Percentiles rank a stretch among this genome's conserved stretches.
Conservation (phyloP, 2,113 vertebrate species). For the human region DNA sequence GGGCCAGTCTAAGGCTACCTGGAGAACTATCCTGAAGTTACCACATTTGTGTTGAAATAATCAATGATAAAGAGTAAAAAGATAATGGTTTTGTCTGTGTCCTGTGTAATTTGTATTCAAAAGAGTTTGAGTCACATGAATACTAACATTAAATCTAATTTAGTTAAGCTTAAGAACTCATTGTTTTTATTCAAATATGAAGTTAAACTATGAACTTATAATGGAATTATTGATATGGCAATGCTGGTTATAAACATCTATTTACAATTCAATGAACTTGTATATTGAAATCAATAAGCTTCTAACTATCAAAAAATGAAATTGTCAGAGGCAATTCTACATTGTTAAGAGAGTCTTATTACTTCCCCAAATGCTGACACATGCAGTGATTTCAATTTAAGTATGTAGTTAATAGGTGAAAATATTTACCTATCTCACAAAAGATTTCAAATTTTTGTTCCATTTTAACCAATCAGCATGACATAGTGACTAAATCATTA, state of each 20-base stretch:
- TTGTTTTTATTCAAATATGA: slow-evolving; percentile 64
- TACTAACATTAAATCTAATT: slow-evolving; percentile 69
- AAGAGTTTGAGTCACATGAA: slow-evolving; percentile 63
- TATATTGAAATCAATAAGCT: not conserved
- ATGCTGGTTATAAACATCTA: not conserved
- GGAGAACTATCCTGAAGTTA: not conserved
- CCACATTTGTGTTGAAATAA: slow-evolving; percentile 10
- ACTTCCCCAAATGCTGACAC: not conserved
- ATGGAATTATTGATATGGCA: slow-evolving; percentile 34
- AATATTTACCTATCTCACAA: not conserved
- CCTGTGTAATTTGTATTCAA: slow-evolving; percentile 64
- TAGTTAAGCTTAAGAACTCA: slow-evolving; percentile 47
- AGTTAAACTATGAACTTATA: slow-evolving; percentile 55
- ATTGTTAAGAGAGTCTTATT: not conserved
- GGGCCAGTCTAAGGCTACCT: too few species aligned
- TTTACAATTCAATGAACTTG: not conserved
- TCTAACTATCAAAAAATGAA: not conserved
- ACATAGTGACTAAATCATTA: not conserved
- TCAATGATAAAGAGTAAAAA: slow-evolving; percentile 1
- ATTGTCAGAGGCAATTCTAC: not conserved
- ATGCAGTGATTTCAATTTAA: not conserved
- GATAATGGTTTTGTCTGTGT: slow-evolving; percentile 48
- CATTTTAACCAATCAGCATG: not conserved
- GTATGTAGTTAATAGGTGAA: not conserved
- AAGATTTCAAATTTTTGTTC: not conserved